phyloP scores from a whole-genome alignment of 2,797 vertebrate genomes.

The Cynodonichthys magdalenae region DNA sequence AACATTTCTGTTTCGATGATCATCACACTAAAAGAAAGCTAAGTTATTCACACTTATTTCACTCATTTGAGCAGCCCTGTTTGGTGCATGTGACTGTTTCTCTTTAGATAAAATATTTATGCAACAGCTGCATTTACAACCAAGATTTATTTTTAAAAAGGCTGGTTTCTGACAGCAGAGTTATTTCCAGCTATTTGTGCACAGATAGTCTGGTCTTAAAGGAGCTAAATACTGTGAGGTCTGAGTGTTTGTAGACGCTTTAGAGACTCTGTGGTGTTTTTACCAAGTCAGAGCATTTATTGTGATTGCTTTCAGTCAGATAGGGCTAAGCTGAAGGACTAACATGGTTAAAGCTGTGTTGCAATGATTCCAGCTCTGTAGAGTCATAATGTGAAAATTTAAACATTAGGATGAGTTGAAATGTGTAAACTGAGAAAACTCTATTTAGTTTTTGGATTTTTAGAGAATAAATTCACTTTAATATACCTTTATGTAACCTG shows the following conservation, averaged over 20 bases:
- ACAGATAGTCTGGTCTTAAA: slow-evolving; percentile 19
- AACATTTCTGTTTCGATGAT: not conserved
- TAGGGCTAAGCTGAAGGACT: slow-evolving; percentile 3
- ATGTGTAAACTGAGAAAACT: not conserved
- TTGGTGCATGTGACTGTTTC: slow-evolving; percentile 29
- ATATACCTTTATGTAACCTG: too few species aligned
- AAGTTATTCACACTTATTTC: slow-evolving; percentile 9
- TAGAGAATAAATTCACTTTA: too few species aligned
- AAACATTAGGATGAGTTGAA: not conserved
- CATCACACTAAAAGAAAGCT: not conserved
- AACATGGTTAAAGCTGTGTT: not conserved
- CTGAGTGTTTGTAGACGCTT: not conserved
- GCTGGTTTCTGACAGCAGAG: slow-evolving; percentile 13
- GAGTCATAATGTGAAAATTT: not conserved
- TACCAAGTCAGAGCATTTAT: slow-evolving; percentile 2
- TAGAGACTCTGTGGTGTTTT: slow-evolving; percentile 9
- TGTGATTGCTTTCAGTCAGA: slow-evolving; percentile 1
- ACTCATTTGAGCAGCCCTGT: slow-evolving; percentile 21
- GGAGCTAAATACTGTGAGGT: not conserved
- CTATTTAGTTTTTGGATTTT: too few species aligned
- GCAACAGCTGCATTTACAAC: slow-evolving; percentile 36
- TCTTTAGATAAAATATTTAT: slow-evolving; percentile 57
- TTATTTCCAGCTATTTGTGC: slow-evolving; percentile 3
- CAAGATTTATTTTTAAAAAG: slow-evolving; percentile 50
- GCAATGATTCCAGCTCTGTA: slow-evolving; percentile 4